Evolutionary conservation across 2,113 vertebrate genomes (phyloP).

Genomic region (Corynorhinus townsendii): DNA sequence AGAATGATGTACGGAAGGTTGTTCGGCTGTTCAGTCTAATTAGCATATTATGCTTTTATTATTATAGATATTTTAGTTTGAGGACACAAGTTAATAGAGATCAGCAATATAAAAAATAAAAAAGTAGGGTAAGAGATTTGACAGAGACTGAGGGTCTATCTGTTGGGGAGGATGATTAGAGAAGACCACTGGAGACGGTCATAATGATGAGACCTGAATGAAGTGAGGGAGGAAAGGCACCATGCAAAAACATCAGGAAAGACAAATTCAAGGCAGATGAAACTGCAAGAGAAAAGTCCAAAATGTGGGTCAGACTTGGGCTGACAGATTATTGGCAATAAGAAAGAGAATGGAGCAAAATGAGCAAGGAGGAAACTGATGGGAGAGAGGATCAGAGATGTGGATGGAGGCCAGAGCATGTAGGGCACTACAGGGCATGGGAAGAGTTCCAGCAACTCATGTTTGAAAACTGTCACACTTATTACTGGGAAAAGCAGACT

Average conservation of each 20-base stretch:
- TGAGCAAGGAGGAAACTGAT: neutral
- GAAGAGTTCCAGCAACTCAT: neutral
- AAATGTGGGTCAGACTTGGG: neutral
- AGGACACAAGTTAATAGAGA: neutral
- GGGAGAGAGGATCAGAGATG: neutral
- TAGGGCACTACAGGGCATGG: fast-evolving
- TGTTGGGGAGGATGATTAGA: neutral
- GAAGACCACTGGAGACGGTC: neutral
- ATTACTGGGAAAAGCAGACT: neutral
- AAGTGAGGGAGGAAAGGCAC: neutral
- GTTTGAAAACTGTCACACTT: neutral
- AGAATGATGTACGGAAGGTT: no score
- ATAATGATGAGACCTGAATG: neutral
- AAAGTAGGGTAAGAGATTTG: neutral
- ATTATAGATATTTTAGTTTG: neutral
- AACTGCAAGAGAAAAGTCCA: neutral
- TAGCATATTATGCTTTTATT: no score
- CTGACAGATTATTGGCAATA: neutral
- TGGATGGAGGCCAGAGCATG: neutral
- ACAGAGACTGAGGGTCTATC: neutral
- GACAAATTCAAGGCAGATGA: neutral
- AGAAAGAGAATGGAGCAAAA: neutral
- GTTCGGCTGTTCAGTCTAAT: no score
- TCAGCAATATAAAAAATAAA: neutral
- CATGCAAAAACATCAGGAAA: neutral